phyloP scores from a whole-genome alignment of 53 echinoderm and acorn worm genomes.

The Zoroaster sp. region DNA sequence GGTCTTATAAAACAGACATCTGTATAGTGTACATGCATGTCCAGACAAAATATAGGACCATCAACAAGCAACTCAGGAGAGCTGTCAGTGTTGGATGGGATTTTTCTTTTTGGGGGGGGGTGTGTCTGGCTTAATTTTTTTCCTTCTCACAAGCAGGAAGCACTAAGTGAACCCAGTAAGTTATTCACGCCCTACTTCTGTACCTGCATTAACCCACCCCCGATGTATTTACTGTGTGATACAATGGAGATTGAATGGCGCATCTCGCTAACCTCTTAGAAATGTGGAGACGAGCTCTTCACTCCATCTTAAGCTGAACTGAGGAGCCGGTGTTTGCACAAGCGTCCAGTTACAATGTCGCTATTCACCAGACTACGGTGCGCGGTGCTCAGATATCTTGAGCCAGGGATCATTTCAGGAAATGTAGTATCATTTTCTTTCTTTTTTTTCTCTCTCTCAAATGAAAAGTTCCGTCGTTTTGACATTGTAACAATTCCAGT shows the following conservation, averaged over 20 bases:
- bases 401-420: neutral
- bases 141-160: too few species aligned
- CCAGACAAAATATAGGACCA: too few species aligned
- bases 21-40: too few species aligned
- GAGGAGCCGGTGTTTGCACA: constrained; percentile 28
- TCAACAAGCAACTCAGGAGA: too few species aligned
- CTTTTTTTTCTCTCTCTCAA: neutral
- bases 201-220: neutral
- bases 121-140: too few species aligned
- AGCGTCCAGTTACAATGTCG: constrained; percentile 23
- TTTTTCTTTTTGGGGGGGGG: too few species aligned
- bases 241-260: neutral
- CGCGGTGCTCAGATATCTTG: neutral
- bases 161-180: too few species aligned
- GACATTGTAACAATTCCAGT: neutral
- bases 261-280: neutral
- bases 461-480: neutral
- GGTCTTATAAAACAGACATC: too few species aligned
- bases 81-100: too few species aligned
- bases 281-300: neutral
- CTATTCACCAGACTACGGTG: neutral
- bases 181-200: too few species aligned
- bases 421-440: neutral
- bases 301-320: neutral
- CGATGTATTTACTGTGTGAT: neutral